These are phyloP conservation scores for Dolichotis patagonum DNA, from an alignment of 2,113 vertebrate genomes.

Conservation along the genomic window DNA sequence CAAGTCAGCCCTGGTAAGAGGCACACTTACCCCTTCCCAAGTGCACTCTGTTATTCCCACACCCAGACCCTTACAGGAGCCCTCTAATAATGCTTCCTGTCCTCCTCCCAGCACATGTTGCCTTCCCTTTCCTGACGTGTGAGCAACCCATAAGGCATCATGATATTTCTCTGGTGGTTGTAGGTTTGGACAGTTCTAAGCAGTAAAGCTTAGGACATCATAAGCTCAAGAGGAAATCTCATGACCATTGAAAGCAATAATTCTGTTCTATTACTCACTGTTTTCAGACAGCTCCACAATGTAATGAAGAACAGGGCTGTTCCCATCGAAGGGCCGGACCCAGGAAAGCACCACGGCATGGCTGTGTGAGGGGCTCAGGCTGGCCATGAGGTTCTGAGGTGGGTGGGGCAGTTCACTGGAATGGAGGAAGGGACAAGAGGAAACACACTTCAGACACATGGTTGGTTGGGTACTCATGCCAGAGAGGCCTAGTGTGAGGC, in stretches of 20 bases:
- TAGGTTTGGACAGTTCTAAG: background rate
- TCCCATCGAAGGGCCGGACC: conserved; percentile 96
- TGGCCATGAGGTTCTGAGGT: conserved; percentile 94
- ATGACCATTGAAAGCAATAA: rapidly evolving
- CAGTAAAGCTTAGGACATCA: background rate
- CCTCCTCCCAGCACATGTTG: rapidly evolving
- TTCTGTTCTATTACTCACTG: conserved; percentile 87
- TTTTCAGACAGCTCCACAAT: conserved; percentile 97
- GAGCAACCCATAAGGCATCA: rapidly evolving
- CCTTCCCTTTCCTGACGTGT: rapidly evolving
- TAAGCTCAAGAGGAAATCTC: rapidly evolving
- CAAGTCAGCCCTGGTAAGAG: background rate
- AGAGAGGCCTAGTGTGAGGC: background rate
- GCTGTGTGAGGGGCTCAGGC: conserved; percentile 89
- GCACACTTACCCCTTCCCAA: rapidly evolving
- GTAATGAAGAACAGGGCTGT: conserved; percentile 95
- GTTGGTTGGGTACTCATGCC: background rate
- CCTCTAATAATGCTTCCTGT: background rate
- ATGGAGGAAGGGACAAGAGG: background rate
- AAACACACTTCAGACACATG: background rate
- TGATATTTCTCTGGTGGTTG: background rate
- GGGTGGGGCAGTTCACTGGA: conserved; percentile 95
- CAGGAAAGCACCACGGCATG: conserved; percentile 93
- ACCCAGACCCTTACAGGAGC: rapidly evolving
- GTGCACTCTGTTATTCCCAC: background rate